Percentiles rank a stretch among this genome's conserved stretches.
These are phyloP conservation scores for Coranthus polyacanthus DNA, from an alignment of 2,797 vertebrate species.

Conservation along the genomic window DNA sequence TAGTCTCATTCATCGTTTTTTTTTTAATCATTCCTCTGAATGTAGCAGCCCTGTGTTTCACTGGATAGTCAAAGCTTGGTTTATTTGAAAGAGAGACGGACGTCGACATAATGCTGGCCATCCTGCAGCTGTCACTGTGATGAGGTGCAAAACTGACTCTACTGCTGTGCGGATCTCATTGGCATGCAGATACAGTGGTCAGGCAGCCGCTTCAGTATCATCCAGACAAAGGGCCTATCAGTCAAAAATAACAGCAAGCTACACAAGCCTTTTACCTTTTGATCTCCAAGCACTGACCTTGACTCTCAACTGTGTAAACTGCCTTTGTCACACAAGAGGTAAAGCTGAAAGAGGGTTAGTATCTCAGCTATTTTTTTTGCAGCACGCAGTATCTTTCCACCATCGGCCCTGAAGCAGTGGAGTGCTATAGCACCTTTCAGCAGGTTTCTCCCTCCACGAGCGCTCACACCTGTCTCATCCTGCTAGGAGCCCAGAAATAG, in stretches of 20 bases:
- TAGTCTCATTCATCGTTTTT: slow-evolving; percentile 23
- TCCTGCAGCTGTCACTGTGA: slow-evolving; percentile 69
- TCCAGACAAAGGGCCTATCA: slow-evolving; percentile 51
- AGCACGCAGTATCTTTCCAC: slow-evolving; percentile 44
- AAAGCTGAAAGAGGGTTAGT: slow-evolving; percentile 6
- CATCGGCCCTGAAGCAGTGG: slow-evolving; percentile 29
- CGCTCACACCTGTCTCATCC: slow-evolving; percentile 78
- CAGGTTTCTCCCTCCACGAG: slow-evolving; percentile 63
- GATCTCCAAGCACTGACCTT: slow-evolving; percentile 57
- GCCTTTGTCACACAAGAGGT: slow-evolving; percentile 31
- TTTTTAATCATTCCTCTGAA: slow-evolving; percentile 3
- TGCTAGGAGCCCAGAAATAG: slow-evolving; percentile 76
- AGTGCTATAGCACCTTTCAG: slow-evolving; percentile 65
- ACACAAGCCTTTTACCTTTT: slow-evolving; percentile 46
- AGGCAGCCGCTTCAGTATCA: slow-evolving; percentile 47
- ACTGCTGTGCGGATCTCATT: slow-evolving; percentile 67
- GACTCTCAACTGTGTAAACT: slow-evolving; percentile 50
- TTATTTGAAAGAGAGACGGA: slow-evolving; percentile 26
- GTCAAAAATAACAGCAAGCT: slow-evolving; percentile 52
- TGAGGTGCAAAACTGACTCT: slow-evolving; percentile 54
- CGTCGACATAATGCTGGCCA: slow-evolving; percentile 38
- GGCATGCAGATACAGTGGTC: slow-evolving; percentile 66
- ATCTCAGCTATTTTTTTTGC: slow-evolving; percentile 41
- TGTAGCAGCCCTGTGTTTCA: slow-evolving; percentile 4
- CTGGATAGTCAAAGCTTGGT: not conserved